Evolutionary conservation across 2,888 invertebrate species (phyloP), one percentile per base, ranked within the genome.

Genomic region (Nomada goodeniana): DNA sequence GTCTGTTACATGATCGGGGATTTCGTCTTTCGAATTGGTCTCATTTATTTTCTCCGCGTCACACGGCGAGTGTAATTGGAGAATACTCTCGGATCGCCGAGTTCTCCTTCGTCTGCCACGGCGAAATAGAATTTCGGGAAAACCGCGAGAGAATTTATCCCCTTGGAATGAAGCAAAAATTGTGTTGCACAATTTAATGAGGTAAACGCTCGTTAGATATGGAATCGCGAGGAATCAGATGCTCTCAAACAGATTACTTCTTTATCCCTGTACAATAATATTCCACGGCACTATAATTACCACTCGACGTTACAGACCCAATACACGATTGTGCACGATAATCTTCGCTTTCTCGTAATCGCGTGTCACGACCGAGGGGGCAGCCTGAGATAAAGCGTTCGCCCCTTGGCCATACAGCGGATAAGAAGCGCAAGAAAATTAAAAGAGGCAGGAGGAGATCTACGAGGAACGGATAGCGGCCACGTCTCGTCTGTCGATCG

Each of bases 401-500:
- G 44, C 29, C 42, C 18, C 55, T 47, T 23, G n/a, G 23, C 53
- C n/a, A 67, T 59, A 52, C 53, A 20, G 3, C 26, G 23, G 23
- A 47, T 15, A 63, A 65, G 53, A 64, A 47, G 26, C 44, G 42
- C 61, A 18, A 29, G 36, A 76, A 82, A 75, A 20, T 26, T 18
- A 29, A 55, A 5, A 57, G 44, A 61, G 77, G 18, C 26, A 36
- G 64, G 60, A 59, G 57, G 55, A n/a, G 60, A 44, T 42, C 57
- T 65, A 67, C 36, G 47, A 52, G 61, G 52, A 60, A 5, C 44
- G 55, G 72, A 76, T 65, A 75, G 72, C 47, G 53, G 36, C 47
- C 52, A 26, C 20, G 47, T 53, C 36, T 36, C 59, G 65, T 55
- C 47, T 53, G 47, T 44, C 72, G 75, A 77, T 70, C 75, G 70